Evolutionary conservation across 92 coral and sea anemone genomes (phyloP).

Genomic region (Micromussa lordhowensis): DNA sequence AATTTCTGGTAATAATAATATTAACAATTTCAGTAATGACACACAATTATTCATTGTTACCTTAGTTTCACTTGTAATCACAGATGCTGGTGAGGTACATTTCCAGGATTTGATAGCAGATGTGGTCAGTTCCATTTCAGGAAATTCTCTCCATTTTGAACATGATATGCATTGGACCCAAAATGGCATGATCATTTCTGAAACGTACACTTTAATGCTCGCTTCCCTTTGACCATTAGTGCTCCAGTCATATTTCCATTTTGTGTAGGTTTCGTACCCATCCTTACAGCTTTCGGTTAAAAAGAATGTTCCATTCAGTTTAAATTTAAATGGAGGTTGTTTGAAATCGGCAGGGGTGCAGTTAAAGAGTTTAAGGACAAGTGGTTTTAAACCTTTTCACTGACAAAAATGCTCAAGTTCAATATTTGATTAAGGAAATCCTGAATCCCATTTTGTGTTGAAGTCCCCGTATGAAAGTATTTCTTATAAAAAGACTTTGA

Average conservation of each 20-base stretch:
- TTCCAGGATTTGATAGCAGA: conserved; percentile 66
- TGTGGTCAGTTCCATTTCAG: conserved; percentile 43
- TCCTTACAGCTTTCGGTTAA: conserved; percentile 76
- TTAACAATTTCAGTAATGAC: no score
- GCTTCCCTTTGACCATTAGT: conserved; percentile 87
- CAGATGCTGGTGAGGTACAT: background rate
- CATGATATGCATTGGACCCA: conserved; percentile 92
- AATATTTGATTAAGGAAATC: no score
- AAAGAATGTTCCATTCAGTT: background rate
- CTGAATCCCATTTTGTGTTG: no score
- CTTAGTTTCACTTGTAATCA: conserved; percentile 4
- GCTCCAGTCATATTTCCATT: conserved; percentile 97
- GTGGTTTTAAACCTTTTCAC: no score
- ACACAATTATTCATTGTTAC: background rate
- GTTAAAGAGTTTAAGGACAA: no score
- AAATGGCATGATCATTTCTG: conserved; percentile 86
- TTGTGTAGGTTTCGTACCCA: conserved; percentile 88
- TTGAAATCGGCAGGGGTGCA: no score
- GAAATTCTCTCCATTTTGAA: conserved; percentile 86
- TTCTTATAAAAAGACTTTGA: no score
- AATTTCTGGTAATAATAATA: no score
- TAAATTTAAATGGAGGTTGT: background rate
- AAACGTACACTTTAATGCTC: conserved; percentile 83
- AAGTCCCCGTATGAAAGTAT: no score
- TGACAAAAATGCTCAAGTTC: no score